Percentiles rank a stretch among this genome's conserved stretches.
Evolutionary conservation across 2,113 vertebrate species (phyloP).

Genomic region (Zapornia atra): DNA sequence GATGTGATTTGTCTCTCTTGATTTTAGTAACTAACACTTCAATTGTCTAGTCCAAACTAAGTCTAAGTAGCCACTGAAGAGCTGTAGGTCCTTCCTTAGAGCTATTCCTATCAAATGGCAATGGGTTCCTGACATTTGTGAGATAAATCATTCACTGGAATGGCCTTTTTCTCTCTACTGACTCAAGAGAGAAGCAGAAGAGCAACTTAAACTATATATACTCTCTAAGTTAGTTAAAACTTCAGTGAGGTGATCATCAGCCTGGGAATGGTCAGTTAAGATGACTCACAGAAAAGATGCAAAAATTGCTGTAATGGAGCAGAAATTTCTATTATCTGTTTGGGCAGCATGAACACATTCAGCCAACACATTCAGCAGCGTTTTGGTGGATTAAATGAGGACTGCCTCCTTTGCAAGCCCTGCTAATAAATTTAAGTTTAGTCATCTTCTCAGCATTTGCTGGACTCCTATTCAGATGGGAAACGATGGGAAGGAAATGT

Average conservation of each 20-base stretch:
- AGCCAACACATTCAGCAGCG: neutral
- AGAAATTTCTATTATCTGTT: neutral
- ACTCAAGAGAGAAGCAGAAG: neutral
- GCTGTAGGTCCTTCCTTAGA: neutral
- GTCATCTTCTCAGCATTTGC: neutral
- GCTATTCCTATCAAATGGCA: neutral
- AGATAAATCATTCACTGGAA: neutral
- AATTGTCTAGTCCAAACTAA: neutral
- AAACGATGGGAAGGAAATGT: neutral
- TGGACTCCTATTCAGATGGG: neutral
- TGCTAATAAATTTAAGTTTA: neutral
- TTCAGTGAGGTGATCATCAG: neutral
- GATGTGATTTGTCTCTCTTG: neutral
- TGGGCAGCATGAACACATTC: neutral
- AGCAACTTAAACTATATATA: neutral
- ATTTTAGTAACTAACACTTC: neutral
- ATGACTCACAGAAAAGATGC: conserved; percentile 4
- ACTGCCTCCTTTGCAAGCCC: neutral
- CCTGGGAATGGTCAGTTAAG: neutral
- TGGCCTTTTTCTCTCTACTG: neutral
- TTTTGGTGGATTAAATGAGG: neutral
- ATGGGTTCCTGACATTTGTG: neutral
- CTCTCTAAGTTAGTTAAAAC: neutral
- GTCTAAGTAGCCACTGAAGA: neutral
- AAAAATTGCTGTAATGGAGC: neutral